Percentiles rank a stretch among this genome's conserved stretches.
Evolutionary conservation across 2,113 vertebrate species (phyloP).

Genomic region (Sprattus sprattus): DNA sequence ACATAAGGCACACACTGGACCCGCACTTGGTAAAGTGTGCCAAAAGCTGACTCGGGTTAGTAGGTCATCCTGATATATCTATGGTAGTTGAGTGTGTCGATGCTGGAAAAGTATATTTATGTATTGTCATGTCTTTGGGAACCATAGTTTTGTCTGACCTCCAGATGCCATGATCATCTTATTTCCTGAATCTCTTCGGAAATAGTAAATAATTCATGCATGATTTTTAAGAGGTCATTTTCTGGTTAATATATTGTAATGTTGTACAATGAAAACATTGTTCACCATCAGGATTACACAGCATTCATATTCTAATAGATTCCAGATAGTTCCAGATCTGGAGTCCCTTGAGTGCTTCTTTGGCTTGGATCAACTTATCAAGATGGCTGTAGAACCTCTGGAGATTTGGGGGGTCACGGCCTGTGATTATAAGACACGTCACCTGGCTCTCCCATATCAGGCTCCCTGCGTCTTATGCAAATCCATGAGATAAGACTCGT

Average conservation of each 20-base stretch:
- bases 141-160: neutral
- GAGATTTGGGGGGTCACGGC: constrained; percentile 25
- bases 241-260: constrained; percentile 7
- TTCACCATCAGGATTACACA: neutral
- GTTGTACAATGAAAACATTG: neutral
- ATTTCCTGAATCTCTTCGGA: neutral
- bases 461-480: constrained; percentile 44
- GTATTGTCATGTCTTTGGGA: too few relatives aligned
- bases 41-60: neutral
- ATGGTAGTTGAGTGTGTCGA: neutral
- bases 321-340: neutral
- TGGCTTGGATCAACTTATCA: constrained; percentile 13
- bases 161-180: neutral
- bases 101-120: neutral
- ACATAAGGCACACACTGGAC: constrained; percentile 22
- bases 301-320: neutral
- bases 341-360: neutral
- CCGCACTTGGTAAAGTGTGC: neutral
- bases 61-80: neutral
- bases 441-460: constrained; percentile 50
- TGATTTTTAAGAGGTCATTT: neutral
- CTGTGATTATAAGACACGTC: constrained; percentile 39
- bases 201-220: neutral
- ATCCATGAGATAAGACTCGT: constrained; percentile 56
- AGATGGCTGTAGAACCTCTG: neutral